Base-by-base conservation (phyloP, 2,797 vertebrate genomes). In the Acanthurus leucopareius region DNA sequence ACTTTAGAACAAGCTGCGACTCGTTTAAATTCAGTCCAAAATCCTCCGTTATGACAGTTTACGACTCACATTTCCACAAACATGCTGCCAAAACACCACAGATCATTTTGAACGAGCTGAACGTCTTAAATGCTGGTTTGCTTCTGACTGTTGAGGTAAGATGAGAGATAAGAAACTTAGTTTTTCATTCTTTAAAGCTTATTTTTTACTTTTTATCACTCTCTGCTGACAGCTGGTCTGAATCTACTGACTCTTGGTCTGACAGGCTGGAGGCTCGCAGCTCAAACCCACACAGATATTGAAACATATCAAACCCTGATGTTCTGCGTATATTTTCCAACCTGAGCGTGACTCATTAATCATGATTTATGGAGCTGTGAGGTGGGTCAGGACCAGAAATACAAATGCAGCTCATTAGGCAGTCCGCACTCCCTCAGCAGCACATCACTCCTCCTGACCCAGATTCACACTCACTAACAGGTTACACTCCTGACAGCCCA, bases 361-460 rank as follows among this genome's bases (percentile, higher is more conserved):
- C 17, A n/a, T 25, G n/a, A 32, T 68, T 17, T 54, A 57, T 68
- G 57, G 19, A 11, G 35, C n/a, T 64, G 48, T 35, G 7, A 51
- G 19, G 25, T 6, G 13, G 22, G 35, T 42, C 16, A 59, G 51
- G 19, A 44, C 53, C 22, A 49, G 48, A 56, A 56, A 62, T 19
- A 25, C 53, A 28, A 64, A 69, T 38, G 44, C 42, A 59, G 69
- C 48, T 66, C n/a, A 58, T 76, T 75, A 64, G 66, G 56, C 28
- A 69, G 38, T 28, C 38, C 42, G 0, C 3, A 51, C 38, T 66
- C 40, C 20, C 40, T 69, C 53, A 20, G 38, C 10, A 59, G 70
- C 65, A 67, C 73, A 73, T 73, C 51, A 61, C 17, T 56, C 45
- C 70, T 35, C 49, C 60, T 69, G 79, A 88, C 82, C 82, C 76